A percentile compares a stretch with the other conserved stretches of the same genome.
Evolutionary conservation across 2,113 vertebrate species (phyloP).

Genomic region (Serranochromis macrocephalus): DNA sequence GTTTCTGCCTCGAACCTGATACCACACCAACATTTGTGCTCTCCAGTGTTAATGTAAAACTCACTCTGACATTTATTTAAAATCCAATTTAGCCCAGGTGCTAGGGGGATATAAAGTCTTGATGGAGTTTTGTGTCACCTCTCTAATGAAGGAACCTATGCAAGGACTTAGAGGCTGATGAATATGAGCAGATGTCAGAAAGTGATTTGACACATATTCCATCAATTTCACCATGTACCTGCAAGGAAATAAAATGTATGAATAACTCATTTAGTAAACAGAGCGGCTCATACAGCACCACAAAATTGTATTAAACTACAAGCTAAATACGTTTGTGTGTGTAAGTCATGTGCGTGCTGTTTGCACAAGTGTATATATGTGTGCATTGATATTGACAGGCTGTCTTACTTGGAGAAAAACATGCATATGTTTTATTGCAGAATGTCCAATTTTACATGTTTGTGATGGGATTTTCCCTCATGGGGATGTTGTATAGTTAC

Average conservation of each 20-base stretch:
- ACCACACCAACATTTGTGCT: constrained; percentile 33
- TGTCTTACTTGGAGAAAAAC: constrained; percentile 4
- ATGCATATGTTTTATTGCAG: neutral
- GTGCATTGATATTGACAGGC: neutral
- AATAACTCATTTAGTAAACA: constrained; percentile 59
- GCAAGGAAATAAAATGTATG: constrained; percentile 57
- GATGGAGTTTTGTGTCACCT: constrained; percentile 68
- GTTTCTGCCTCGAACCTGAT: constrained; percentile 2
- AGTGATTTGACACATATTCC: constrained; percentile 70
- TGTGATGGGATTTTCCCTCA: neutral
- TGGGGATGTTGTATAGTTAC: neutral
- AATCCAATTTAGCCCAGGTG: constrained; percentile 74
- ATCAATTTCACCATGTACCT: constrained; percentile 69
- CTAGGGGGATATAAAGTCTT: constrained; percentile 60
- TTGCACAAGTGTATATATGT: neutral
- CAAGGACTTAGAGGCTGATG: constrained; percentile 62
- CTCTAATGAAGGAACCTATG: constrained; percentile 69
- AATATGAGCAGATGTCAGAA: constrained; percentile 73
- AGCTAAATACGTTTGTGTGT: neutral
- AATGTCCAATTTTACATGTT: neutral
- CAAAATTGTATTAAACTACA: constrained; percentile 36
- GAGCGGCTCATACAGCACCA: constrained; percentile 1
- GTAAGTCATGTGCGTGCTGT: neutral
- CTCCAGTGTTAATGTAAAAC: constrained; percentile 57
- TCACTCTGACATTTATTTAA: constrained; percentile 73